phyloP scores from a whole-genome alignment of 1,140 invertebrate genomes.

The Drosophila kepulauana region DNA sequence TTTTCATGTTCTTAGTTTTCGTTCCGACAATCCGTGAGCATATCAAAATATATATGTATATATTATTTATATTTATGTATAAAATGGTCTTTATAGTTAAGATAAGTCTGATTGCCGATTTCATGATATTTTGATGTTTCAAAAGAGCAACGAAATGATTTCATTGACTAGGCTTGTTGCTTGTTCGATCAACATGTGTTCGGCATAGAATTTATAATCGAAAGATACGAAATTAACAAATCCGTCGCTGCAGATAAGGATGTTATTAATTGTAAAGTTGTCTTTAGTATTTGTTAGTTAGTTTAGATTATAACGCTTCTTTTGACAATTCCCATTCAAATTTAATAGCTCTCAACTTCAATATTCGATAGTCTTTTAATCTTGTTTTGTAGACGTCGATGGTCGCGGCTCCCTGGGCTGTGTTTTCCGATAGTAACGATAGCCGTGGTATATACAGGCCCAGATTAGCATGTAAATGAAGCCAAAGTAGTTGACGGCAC shows the following conservation, averaged over 20 bases:
- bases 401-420: not conserved
- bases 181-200: constrained; percentile 8
- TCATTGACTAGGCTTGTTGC: constrained; percentile 40
- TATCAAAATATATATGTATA: constrained; percentile 62
- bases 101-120: constrained; percentile 47
- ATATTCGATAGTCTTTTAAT: constrained; percentile 18
- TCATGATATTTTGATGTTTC: not conserved
- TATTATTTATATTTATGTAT: constrained; percentile 43
- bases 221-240: constrained; percentile 39
- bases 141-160: constrained; percentile 32
- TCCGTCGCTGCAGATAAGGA: constrained; percentile 46
- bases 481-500: constrained; percentile 88
- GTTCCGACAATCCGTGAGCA: constrained; percentile 53
- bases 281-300: not conserved
- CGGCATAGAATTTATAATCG: constrained; percentile 32
- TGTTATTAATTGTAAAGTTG: constrained; percentile 20
- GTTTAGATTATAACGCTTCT: not conserved
- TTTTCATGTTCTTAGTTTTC: constrained; percentile 17
- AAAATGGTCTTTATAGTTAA: constrained; percentile 63
- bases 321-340: not conserved
- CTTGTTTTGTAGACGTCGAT: constrained; percentile 10
- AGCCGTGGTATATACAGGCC: constrained; percentile 59
- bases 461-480: constrained; percentile 88
- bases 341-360: not conserved
- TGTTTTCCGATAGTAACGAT: constrained; percentile 21